Percentiles rank a stretch among this genome's conserved stretches.
Evolutionary conservation across 2,113 vertebrate genomes (phyloP).

Genomic region (Hypocryptadius cinnamomeus): DNA sequence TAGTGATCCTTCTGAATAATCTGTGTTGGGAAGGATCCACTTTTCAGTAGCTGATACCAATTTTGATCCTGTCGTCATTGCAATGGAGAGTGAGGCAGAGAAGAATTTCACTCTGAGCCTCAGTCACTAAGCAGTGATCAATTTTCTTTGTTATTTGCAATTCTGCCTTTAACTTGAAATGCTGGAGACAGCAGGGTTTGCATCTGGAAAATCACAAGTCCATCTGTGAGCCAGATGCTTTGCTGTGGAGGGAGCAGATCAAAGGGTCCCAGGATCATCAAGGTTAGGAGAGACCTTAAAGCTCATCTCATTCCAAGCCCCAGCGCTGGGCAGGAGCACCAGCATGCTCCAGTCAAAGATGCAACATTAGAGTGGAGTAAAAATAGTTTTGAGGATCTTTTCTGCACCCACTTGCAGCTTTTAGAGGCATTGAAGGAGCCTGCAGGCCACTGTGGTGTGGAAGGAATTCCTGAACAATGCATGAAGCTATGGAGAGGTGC

Average conservation of each 20-base stretch:
- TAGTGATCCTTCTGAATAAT: neutral
- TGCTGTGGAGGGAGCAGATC: neutral
- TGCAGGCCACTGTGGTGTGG: neutral
- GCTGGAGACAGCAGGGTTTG: neutral
- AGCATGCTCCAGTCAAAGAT: neutral
- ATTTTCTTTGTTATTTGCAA: neutral
- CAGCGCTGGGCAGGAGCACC: neutral
- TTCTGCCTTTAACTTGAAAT: neutral
- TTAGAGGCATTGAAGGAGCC: neutral
- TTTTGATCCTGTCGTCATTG: neutral
- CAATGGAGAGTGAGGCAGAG: neutral
- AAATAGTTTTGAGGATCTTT: neutral
- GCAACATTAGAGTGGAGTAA: neutral
- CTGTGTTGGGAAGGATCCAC: neutral
- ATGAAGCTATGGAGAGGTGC: neutral
- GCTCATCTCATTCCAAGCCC: neutral
- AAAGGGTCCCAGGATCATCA: neutral
- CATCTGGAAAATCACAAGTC: neutral
- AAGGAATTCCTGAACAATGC: neutral
- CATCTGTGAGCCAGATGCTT: slow-evolving; percentile 4
- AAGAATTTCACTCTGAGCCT: neutral
- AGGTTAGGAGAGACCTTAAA: neutral
- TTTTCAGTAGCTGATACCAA: neutral
- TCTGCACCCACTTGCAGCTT: neutral
- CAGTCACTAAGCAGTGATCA: neutral